Evolutionary conservation across 2,113 vertebrate species (phyloP), one percentile per base, ranked within the genome.

Genomic region (Phylloscopus whistleri): DNA sequence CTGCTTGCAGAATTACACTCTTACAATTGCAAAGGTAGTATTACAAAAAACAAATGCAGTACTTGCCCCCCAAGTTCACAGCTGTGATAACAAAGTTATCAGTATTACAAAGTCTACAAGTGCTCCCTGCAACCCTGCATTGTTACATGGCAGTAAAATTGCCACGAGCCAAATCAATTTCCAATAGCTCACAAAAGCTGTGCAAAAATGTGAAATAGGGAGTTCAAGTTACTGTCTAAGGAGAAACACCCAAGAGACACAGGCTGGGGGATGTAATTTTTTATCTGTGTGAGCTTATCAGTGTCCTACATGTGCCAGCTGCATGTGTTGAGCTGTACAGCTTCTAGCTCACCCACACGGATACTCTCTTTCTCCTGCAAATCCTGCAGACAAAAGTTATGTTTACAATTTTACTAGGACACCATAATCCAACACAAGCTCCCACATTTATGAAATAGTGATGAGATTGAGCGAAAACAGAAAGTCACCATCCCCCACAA

Each of bases 311-410:
- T 1, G 3, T 41, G 11, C 7, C 31, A 84, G 33, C 16, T 41
- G 6, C 6, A 17, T 3, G 1, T 6, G 7, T 10, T 27, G 24
- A 75, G 23, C 22, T 2, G 1, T 13, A 51, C 8, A 83, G 13
- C 14, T 17, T 83, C 13, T 1, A 0, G 0, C 14, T 86, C 16
- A 69, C 10, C 3, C 49, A 58, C 28, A 35, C 0, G 2, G 39
- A 68, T 31, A 24, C 4, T 21, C 8, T 33, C 8, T 33, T 84
- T 55, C 68, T 66, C 11, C n/a, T 18, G 2, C 7, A 72, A 69
- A 73, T 27, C 11, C 13, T n/a, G 6, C 22, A 56, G 30, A 35
- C 30, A 67, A 39, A 76, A 55, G 7, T 7, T 37, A 20, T 2
- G 2, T 43, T 91, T 21, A 43, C 5, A 39, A 1, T 66, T 87